These are phyloP conservation scores for Mythimna loreyi DNA, from an alignment of 2,888 invertebrate genomes.

Conservation along the genomic window DNA sequence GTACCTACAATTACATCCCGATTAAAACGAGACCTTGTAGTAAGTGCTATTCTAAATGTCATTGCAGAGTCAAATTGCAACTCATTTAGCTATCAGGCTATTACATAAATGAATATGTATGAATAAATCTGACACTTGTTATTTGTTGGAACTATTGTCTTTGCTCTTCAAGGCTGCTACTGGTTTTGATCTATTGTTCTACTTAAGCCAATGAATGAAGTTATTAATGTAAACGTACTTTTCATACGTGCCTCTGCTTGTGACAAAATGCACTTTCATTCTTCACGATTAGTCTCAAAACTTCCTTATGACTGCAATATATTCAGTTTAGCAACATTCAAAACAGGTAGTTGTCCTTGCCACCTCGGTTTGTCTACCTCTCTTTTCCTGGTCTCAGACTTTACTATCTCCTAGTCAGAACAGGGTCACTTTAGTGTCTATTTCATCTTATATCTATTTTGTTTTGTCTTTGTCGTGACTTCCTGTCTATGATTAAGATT, in stretches of 20 bases:
- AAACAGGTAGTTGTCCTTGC: conserved; percentile 58
- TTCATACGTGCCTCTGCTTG: neutral
- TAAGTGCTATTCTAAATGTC: conserved; percentile 25
- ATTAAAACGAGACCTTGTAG: conserved; percentile 47
- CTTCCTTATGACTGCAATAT: conserved; percentile 22
- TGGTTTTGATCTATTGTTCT: conserved; percentile 1
- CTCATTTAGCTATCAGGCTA: conserved; percentile 27
- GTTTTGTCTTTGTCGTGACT: conserved; percentile 32
- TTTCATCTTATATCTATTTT: conserved; percentile 34
- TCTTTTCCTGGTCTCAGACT: conserved; percentile 59
- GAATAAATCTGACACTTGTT: conserved; percentile 17
- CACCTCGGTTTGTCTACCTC: conserved; percentile 40
- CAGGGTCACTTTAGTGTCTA: conserved; percentile 41
- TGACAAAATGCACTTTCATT: conserved; percentile 6
- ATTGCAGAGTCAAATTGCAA: conserved; percentile 41
- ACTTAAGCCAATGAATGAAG: neutral
- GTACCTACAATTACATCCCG: conserved; percentile 33
- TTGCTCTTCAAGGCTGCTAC: conserved; percentile 17
- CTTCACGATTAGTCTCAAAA: conserved; percentile 12
- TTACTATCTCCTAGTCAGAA: conserved; percentile 43
- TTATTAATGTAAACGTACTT: neutral
- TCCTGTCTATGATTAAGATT: conserved; percentile 33
- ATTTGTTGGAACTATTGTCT: conserved; percentile 44
- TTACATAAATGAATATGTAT: conserved; percentile 18
- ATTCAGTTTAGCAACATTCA: conserved; percentile 38